Evolutionary conservation across 2,888 invertebrate genomes (phyloP).

Genomic region (Hypomecis punctinalis): DNA sequence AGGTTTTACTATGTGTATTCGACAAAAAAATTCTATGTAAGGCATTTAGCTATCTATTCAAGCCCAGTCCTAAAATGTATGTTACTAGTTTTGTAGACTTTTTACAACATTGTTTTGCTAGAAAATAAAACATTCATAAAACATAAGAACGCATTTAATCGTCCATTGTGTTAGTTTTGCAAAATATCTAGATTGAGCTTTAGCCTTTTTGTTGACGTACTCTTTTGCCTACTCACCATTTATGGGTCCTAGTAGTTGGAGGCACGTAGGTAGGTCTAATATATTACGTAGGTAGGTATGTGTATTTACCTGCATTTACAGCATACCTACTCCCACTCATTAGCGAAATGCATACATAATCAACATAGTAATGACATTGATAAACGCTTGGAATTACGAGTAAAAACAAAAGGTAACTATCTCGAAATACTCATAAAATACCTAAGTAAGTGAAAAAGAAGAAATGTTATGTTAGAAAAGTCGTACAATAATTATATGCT

Average conservation of each 20-base stretch:
- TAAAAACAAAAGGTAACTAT: no score
- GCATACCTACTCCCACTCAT: conserved; percentile 1
- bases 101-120: neutral
- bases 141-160: conserved; percentile 18
- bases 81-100: neutral
- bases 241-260: conserved; percentile 1
- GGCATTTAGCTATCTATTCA: neutral
- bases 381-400: no score
- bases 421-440: no score
- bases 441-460: no score
- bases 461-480: no score
- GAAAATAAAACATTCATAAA: conserved; percentile 12
- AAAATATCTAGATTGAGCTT: conserved; percentile 24
- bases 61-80: neutral
- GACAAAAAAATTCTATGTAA: neutral
- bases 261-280: conserved; percentile 7
- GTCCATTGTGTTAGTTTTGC: conserved; percentile 27
- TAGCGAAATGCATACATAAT: neutral
- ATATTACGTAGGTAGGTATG: conserved; percentile 1
- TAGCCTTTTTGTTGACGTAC: conserved; percentile 12
- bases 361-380: no score
- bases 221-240: conserved; percentile 20
- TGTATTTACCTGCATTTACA: neutral
- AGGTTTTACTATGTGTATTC: no score
- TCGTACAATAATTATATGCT: no score